These are phyloP conservation scores for Argyresthia albistria DNA, from an alignment of 2,888 invertebrate genomes.

Conservation along the genomic window DNA sequence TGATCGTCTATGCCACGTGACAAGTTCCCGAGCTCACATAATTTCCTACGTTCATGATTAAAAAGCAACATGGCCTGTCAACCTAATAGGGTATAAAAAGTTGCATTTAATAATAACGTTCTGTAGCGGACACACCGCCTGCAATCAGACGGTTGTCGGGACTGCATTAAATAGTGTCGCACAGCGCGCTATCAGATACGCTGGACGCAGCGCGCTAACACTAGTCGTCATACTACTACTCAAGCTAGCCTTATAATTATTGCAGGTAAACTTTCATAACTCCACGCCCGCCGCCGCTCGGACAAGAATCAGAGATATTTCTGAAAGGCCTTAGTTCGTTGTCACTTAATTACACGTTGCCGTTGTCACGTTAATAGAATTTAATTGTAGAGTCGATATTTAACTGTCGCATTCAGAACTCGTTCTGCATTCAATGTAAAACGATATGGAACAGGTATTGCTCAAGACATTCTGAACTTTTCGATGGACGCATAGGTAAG, in stretches of 20 bases:
- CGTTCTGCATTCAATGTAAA: constrained; percentile 17
- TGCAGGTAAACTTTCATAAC: constrained; percentile 57
- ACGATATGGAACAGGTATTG: neutral
- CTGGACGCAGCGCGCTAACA: constrained; percentile 11
- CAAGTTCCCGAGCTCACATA: too few relatives aligned
- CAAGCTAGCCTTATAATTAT: constrained; percentile 44
- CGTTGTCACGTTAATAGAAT: constrained; percentile 58
- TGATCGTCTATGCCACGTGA: too few relatives aligned
- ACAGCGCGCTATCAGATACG: constrained; percentile 40
- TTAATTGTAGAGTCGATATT: constrained; percentile 42
- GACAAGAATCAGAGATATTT: constrained; percentile 61
- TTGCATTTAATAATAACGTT: neutral
- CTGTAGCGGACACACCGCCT: constrained; percentile 15
- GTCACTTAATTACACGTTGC: constrained; percentile 54
- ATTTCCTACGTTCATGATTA: too few relatives aligned
- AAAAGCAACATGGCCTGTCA: neutral
- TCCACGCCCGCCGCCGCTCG: constrained; percentile 25
- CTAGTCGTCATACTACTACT: constrained; percentile 20
- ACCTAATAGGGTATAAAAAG: constrained; percentile 2
- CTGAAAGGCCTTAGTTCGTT: constrained; percentile 36
- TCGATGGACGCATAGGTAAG: neutral
- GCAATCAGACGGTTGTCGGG: constrained; percentile 54
- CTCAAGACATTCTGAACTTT: neutral
- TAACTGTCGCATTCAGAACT: constrained; percentile 21
- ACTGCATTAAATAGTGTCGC: constrained; percentile 45